Base-by-base conservation (phyloP, 2,113 vertebrate genomes). In the Nannobrachium achirus region DNA sequence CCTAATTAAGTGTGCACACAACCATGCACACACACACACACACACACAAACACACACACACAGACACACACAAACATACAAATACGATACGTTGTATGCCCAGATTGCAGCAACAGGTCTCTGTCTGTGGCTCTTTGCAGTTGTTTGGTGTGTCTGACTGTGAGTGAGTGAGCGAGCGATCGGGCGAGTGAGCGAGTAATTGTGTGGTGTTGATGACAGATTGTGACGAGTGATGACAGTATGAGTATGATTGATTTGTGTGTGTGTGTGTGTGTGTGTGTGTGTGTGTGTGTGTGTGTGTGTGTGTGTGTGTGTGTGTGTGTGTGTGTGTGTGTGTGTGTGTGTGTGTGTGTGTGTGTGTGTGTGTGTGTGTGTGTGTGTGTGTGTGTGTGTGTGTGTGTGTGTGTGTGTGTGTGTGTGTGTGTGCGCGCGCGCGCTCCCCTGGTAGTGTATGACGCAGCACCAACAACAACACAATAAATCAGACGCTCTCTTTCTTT, bases 391-490 rank as follows among this genome's bases (percentile, higher is more conserved):
- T n/a, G 20, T 15, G 14, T 16, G 11, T 1, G 56, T 10, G 6
- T 10, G 56, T 40, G 38, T 1, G 1, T 16, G 55, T 8, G 55
- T 56, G 52, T 13, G 18, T 55, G 52, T 0, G 52, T 11, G 19
- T 38, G 53, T 56, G 53, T 38, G 10, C 38, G 20, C 14, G 20
- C 11, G 20, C 64, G 49, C 11, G 62, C 52, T 56, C 8, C 59
- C 40, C 25, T 9, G 19, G 9, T 59, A 48, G 50, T 10, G 52
- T 56, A 38, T 46, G n/a, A 48, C 38, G 14, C 39, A 74, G 71
- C 69, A 8, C 59, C 65, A 55, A 76, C 69, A 87, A 75, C 45
- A 20, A 72, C 39, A 8, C 59, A 62, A 55, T 80, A 72, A 48
- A 80, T 82, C 76, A 85, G 33, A 1, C 0, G 3, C 46, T 33